These are phyloP conservation scores for Tenthredo scrophulariae DNA, from an alignment of 2,888 invertebrate genomes.

Conservation along the genomic window DNA sequence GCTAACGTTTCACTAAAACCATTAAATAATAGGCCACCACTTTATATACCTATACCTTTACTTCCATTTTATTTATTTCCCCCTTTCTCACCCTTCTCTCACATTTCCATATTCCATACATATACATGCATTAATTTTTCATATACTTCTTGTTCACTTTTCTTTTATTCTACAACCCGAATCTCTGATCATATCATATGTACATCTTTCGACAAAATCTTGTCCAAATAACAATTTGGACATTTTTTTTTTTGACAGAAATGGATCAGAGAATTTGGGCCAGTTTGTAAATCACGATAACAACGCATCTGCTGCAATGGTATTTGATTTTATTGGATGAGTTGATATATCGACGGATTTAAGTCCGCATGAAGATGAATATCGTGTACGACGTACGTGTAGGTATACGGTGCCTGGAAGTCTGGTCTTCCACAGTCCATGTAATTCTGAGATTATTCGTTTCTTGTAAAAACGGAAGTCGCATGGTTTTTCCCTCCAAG, in stretches of 20 bases:
- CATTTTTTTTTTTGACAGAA: no score
- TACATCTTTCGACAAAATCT: background rate
- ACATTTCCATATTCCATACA: background rate
- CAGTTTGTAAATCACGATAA: background rate
- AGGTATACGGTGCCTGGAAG: conserved; percentile 7
- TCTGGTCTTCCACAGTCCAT: background rate
- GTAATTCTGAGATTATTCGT: background rate
- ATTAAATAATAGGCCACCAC: conserved; percentile 75
- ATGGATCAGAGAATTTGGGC: background rate
- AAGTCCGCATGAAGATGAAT: background rate
- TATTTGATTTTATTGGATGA: no score
- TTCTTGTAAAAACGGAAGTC: background rate
- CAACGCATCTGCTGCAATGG: background rate
- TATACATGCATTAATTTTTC: background rate
- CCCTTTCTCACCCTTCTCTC: background rate
- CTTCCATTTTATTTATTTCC: conserved; percentile 4
- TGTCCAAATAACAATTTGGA: no score
- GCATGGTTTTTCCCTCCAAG: background rate
- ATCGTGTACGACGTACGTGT: background rate
- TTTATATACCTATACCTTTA: background rate
- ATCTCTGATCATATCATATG: background rate
- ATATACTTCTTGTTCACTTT: no score
- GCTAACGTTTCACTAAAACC: conserved; percentile 77
- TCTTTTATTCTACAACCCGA: background rate
- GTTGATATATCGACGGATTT: background rate